phyloP scores from a whole-genome alignment of 2,797 vertebrate species.

The Simalia tracyae region DNA sequence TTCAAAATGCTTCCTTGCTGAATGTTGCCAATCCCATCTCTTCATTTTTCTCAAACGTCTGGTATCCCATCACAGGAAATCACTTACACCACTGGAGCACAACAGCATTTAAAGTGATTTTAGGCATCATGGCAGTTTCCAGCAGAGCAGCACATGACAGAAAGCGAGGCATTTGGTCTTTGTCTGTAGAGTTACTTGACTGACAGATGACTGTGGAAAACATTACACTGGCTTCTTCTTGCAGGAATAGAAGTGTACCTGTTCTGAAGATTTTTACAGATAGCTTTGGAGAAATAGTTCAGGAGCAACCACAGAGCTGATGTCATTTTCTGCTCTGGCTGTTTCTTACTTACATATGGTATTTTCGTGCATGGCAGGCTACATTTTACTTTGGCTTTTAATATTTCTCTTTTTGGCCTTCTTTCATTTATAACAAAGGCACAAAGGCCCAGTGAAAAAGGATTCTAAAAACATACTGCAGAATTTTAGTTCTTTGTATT shows the following conservation, averaged over 20 bases:
- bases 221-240: slow-evolving; percentile 3
- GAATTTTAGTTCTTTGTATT: not conserved
- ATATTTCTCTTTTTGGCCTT: not conserved
- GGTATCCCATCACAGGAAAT: slow-evolving; percentile 1
- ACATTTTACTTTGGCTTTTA: not conserved
- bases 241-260: not conserved
- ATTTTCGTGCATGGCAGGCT: not conserved
- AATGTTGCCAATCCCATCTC: not conserved
- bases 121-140: slow-evolving; percentile 15
- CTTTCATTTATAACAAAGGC: too few species aligned
- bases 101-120: slow-evolving; percentile 5
- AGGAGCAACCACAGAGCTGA: not conserved
- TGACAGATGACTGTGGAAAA: slow-evolving; percentile 18
- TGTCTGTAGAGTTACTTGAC: slow-evolving; percentile 15
- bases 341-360: not conserved
- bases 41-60: slow-evolving; percentile 12
- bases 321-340: slow-evolving; percentile 15
- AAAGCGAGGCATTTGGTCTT: slow-evolving; percentile 8
- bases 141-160: not conserved
- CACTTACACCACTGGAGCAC: slow-evolving; percentile 1
- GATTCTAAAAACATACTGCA: not conserved
- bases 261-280: slow-evolving; percentile 1
- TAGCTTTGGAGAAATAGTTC: not conserved
- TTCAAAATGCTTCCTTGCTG: slow-evolving; percentile 5
- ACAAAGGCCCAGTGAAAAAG: not conserved